Percentiles rank a stretch among this genome's conserved stretches.
Evolutionary conservation across 2,797 vertebrate genomes (phyloP).

Genomic region (Cirrhinus mrigala): DNA sequence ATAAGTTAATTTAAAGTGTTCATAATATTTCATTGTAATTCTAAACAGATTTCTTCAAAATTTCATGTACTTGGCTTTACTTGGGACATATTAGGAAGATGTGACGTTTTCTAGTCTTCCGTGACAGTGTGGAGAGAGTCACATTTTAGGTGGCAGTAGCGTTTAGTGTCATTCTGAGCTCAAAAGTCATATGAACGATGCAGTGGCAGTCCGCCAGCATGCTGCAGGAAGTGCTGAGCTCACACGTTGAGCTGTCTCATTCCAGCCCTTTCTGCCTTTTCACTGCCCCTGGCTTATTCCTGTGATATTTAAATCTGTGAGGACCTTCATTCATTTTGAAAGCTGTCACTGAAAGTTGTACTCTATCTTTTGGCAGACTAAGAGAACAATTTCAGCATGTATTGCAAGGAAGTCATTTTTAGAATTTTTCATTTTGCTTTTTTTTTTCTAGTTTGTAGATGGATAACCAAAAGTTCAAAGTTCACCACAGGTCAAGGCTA

Average conservation of each 20-base stretch:
- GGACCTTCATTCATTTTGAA: conserved; percentile 59
- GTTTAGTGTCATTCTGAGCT: conserved; percentile 33
- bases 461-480: not conserved
- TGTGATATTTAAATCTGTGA: conserved; percentile 39
- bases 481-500: conserved; percentile 2
- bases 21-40: not conserved
- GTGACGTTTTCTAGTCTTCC: not conserved
- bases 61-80: not conserved
- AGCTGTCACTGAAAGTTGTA: not conserved
- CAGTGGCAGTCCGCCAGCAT: conserved; percentile 36
- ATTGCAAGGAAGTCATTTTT: too few relatives aligned
- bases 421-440: not conserved
- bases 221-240: conserved; percentile 64
- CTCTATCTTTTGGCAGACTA: too few relatives aligned
- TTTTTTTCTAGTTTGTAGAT: not conserved
- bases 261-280: conserved; percentile 73
- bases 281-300: conserved; percentile 42
- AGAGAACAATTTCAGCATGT: not conserved
- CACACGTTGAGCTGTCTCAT: conserved; percentile 63
- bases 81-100: not conserved
- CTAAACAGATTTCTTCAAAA: not conserved
- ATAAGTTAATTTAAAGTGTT: too few relatives aligned
- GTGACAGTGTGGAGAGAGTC: not conserved
- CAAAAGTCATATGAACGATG: conserved; percentile 31
- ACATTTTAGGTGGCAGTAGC: not conserved